These are phyloP conservation scores for Nasonovia ribisnigri DNA, from an alignment of 2,888 invertebrate genomes.

Conservation along the genomic window DNA sequence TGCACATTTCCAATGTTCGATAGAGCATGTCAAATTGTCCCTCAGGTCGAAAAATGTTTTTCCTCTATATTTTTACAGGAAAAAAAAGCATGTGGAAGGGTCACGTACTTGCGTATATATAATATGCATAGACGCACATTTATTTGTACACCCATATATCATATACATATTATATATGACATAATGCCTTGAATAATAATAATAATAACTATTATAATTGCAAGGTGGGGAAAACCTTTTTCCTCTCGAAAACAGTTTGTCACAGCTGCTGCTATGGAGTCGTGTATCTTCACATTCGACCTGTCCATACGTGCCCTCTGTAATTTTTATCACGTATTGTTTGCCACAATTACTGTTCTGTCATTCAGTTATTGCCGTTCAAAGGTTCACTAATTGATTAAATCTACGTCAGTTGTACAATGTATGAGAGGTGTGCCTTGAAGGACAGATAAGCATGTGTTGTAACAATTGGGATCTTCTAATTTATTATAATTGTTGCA, in stretches of 20 bases:
- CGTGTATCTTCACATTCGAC: not conserved
- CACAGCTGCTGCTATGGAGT: not conserved
- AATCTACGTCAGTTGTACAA: not conserved
- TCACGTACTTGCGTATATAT: constrained; percentile 11
- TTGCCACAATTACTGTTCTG: not conserved
- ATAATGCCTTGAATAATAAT: not conserved
- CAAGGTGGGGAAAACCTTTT: constrained; percentile 18
- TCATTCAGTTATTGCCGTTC: not conserved
- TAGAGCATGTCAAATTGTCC: constrained; percentile 48
- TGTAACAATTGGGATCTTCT: not conserved
- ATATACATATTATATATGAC: not conserved
- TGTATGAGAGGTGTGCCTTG: not conserved
- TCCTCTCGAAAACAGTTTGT: constrained; percentile 26
- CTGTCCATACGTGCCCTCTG: not conserved
- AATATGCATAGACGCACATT: not conserved
- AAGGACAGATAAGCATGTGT: not conserved
- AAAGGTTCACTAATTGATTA: not conserved
- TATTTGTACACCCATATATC: not conserved
- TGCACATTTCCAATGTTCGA: constrained; percentile 57
- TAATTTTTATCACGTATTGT: constrained; percentile 28
- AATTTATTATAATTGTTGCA: not conserved
- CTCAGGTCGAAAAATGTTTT: constrained; percentile 53
- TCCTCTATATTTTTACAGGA: constrained; percentile 15
- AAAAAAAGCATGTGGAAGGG: constrained; percentile 14
- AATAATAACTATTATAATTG: constrained; percentile 13